These are phyloP conservation scores for Puntigrus tetrazona DNA, from an alignment of 2,113 vertebrate genomes.

Conservation along the genomic window DNA sequence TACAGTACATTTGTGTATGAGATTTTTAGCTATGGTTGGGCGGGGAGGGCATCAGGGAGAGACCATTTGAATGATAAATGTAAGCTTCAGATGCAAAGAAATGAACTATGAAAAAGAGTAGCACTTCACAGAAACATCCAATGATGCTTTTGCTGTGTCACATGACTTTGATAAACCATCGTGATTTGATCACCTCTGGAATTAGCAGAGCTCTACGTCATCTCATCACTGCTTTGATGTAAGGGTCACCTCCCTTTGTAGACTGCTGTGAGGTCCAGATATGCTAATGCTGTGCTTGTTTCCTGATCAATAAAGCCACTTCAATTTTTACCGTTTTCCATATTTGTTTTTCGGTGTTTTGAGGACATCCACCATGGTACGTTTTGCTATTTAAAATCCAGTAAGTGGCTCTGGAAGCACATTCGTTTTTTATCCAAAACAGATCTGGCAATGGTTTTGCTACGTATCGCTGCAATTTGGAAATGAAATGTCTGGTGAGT, in stretches of 20 bases:
- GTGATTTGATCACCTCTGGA: slow-evolving; percentile 44
- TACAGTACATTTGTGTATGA: slow-evolving; percentile 1
- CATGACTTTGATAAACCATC: slow-evolving; percentile 39
- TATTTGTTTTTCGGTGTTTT: neutral
- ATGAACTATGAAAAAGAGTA: slow-evolving; percentile 10
- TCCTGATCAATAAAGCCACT: slow-evolving; percentile 60
- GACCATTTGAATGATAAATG: slow-evolving; percentile 15
- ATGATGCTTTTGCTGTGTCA: slow-evolving; percentile 33
- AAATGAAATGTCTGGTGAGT: neutral
- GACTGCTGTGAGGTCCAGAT: slow-evolving; percentile 55
- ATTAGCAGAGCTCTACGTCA: slow-evolving; percentile 33
- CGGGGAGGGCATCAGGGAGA: neutral
- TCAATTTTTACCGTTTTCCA: slow-evolving; percentile 46
- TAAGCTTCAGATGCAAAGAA: slow-evolving; percentile 16
- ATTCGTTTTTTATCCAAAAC: neutral
- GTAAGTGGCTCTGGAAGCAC: neutral
- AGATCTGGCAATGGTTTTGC: neutral
- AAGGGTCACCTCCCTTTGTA: slow-evolving; percentile 58
- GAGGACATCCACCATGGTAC: neutral
- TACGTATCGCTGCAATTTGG: too few relatives aligned
- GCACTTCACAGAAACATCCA: slow-evolving; percentile 23
- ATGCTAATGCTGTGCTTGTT: slow-evolving; percentile 62
- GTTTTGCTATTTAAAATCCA: neutral
- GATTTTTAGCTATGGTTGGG: neutral
- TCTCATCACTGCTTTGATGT: slow-evolving; percentile 55